Evolutionary conservation across 2,888 invertebrate genomes (phyloP), one percentile per base, ranked within the genome.

Genomic region (Erynnis tages): DNA sequence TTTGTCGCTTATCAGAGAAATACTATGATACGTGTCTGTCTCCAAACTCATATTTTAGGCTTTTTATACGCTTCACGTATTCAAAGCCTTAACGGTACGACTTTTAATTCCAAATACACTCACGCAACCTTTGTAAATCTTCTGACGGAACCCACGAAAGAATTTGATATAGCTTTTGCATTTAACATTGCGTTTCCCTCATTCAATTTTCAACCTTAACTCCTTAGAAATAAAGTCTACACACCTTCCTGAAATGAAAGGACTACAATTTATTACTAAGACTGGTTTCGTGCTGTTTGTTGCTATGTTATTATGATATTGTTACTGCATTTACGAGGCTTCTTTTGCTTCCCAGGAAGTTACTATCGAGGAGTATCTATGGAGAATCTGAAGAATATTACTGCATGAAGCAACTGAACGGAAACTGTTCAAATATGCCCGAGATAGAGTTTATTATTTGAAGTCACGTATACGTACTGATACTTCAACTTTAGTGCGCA

Each of bases 61-160:
- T n/a, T 21, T 13, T 35, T 5, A 16, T 14, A n/a, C 5, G 16
- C 29, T 10, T 1, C 16, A 10, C 16, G 17, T 17, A 10, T 13
- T n/a, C 11, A 17, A 4, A 4, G 27, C 38, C 27, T 46, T 47
- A 35, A n/a, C 4, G 8, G 19, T 19, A 35, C 27, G 35, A 52
- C 29, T 50, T 44, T 52, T 44, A 37, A 52, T 44, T 52, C 52
- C 14, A 52, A 52, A 52, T 45, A 52, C 23, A 45, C 35, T 45
- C 52, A 52, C 52, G 52, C 44, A 45, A 45, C 38, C 52, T 25
- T 35, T 45, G 52, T 52, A 38, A 52, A 38, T 52, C 37, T 52
- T 52, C 6, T 10, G n/a, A 21, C 43, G 27, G n/a, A 35, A 45
- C 37, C 44, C 38, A 52, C 30, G 52, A 52, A 52, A 52, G 44